Evolutionary conservation across 2,797 vertebrate species (phyloP), one percentile per base, ranked within the genome.

Genomic region (Microctenopoma lineatum): DNA sequence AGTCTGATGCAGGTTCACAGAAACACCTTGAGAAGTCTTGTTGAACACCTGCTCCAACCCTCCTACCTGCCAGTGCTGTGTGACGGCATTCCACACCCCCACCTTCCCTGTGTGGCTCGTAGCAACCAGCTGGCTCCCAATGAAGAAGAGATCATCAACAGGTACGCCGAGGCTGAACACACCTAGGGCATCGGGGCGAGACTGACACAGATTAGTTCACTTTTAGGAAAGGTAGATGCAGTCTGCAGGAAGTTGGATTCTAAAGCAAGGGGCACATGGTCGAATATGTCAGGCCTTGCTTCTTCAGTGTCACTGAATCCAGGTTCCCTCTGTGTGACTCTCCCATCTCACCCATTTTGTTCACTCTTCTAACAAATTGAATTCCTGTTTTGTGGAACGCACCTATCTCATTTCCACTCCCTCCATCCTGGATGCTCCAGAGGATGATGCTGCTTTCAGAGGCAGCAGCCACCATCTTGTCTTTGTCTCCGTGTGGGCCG

Each of bases 61-160:
- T 41, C 73, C 32, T 68, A 98, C 98, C 96, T 99, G 98, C 98
- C 97, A 99, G 77, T 99, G 97, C 81, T 99, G 97, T 29, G 98
- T 99, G 87, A 99, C 97, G 0, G 98, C 98, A 0, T 99, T 99
- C 98, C 98, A 99, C 64, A 99, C 97, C n/a, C 98, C 98, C 5
- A 99, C 98, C 75, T 99, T 99, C 73, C 98, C 98, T 0, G 98
- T 99, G 42, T 99, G 97, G 85, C 98, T 99, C 0, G 98, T 99
- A 75, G 97, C 98, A 53, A 99, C 97, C 87, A 99, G 50, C 93
- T 99, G 98, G 92, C 95, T 99, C 29, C 98, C 98, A n/a, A 99
- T 98, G 72, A 99, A 99, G 93, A 99, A 99, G 54, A 99, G 95
- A 25, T 97, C 94, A 55, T 99, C 98, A 3, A 99, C 98, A 25